Conservation (phyloP, 2,113 vertebrate species). For the Onychostruthus taczanowskii region DNA sequence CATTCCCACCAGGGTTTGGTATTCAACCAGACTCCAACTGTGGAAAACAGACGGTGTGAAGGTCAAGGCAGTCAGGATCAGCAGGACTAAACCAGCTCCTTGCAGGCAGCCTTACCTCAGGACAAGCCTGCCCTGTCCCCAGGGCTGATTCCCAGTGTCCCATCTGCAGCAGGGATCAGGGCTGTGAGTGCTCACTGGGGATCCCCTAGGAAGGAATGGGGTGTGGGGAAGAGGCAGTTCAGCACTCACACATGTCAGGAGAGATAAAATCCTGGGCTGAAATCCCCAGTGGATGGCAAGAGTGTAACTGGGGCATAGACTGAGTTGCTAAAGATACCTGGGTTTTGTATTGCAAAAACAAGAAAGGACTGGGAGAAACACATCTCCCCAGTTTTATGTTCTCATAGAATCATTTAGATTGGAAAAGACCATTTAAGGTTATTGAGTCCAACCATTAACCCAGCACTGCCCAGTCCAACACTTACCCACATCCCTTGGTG, state of each 20-base stretch:
- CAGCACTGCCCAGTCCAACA: neutral
- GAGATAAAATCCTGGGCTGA: neutral
- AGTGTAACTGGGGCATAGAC: neutral
- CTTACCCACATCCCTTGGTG: neutral
- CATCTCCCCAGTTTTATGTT: neutral
- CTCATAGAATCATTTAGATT: neutral
- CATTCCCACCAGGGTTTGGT: neutral
- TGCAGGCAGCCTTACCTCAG: neutral
- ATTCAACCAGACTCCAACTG: neutral
- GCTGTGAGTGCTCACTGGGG: neutral
- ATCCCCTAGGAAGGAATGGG: neutral
- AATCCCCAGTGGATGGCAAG: neutral
- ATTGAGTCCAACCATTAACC: neutral
- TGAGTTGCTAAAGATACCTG: neutral
- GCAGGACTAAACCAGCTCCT: neutral
- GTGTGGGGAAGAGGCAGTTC: neutral
- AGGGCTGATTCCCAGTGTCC: neutral
- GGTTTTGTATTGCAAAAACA: neutral
- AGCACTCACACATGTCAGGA: neutral
- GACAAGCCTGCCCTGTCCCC: neutral
- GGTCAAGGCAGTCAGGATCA: neutral
- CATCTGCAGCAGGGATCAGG: fast-evolving
- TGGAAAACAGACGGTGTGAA: neutral
- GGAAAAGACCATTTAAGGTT: neutral
- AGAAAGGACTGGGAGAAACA: neutral